Evolutionary conservation across 2,888 invertebrate genomes (phyloP).

Genomic region (Diplolepis rosae): DNA sequence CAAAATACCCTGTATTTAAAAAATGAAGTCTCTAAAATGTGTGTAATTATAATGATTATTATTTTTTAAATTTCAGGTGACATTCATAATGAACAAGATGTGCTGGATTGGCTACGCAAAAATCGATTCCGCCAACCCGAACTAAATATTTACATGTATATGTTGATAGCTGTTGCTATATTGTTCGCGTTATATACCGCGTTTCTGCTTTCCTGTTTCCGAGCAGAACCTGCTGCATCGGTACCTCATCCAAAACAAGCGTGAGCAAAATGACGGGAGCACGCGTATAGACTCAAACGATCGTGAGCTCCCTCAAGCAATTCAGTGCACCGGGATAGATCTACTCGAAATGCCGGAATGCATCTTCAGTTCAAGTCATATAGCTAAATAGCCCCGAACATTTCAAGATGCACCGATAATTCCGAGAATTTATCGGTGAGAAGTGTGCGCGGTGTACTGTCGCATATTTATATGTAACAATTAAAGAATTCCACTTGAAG

Average conservation of each 20-base stretch:
- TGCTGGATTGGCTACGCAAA: slow-evolving; percentile 93
- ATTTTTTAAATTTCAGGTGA: slow-evolving; percentile 78
- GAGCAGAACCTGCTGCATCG: slow-evolving; percentile 80
- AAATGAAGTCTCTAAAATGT: too few species aligned
- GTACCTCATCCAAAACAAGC: slow-evolving; percentile 81
- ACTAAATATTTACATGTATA: slow-evolving; percentile 95
- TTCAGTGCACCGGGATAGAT: neutral
- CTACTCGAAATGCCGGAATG: slow-evolving; percentile 25
- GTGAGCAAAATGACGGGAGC: slow-evolving; percentile 71
- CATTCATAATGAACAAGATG: slow-evolving; percentile 87
- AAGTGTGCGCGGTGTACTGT: slow-evolving; percentile 2
- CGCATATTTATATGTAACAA: neutral
- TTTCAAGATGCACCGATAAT: neutral
- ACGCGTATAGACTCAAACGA: slow-evolving; percentile 31
- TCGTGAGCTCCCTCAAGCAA: slow-evolving; percentile 38
- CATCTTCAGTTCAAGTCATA: slow-evolving; percentile 11
- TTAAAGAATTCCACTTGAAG: slow-evolving; percentile 21
- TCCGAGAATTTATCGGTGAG: slow-evolving; percentile 15
- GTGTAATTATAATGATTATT: neutral
- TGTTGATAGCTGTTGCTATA: slow-evolving; percentile 87
- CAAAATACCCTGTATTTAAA: too few species aligned
- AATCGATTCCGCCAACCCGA: slow-evolving; percentile 95
- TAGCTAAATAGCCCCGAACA: neutral
- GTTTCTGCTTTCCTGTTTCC: slow-evolving; percentile 92
- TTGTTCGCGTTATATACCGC: slow-evolving; percentile 93